Evolutionary conservation across 1,140 invertebrate species (phyloP).

Genomic region (Penaeus indicus): DNA sequence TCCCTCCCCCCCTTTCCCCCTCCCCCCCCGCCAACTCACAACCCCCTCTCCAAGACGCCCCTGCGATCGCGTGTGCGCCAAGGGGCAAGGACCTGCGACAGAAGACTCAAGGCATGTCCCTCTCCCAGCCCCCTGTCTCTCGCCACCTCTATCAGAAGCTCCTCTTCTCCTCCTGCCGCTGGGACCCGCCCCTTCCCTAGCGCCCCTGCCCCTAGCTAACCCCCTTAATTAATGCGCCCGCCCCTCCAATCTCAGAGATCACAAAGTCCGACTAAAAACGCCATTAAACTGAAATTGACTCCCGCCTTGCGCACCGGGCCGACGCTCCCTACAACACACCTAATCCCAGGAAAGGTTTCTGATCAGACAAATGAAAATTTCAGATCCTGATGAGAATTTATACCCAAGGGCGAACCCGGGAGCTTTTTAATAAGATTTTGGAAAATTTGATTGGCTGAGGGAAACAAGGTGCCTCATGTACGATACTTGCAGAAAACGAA

Average conservation of each 20-base stretch:
- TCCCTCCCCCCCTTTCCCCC: not conserved
- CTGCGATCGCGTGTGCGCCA: no score
- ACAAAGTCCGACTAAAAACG: slow-evolving; percentile 43
- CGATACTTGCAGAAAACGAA: no score
- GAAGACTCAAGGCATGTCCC: no score
- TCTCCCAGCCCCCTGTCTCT: not conserved
- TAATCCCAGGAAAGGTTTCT: slow-evolving; percentile 45
- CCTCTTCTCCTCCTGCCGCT: not conserved
- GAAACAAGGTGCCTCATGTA: not conserved
- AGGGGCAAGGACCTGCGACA: no score
- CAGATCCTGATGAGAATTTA: slow-evolving; percentile 51
- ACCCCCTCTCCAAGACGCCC: not conserved
- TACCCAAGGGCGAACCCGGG: slow-evolving; percentile 39
- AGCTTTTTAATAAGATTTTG: slow-evolving; percentile 57
- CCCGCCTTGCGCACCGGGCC: not conserved
- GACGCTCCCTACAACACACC: slow-evolving; percentile 7
- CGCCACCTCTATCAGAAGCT: not conserved
- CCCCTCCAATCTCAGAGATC: slow-evolving; percentile 40
- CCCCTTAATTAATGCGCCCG: slow-evolving; percentile 48
- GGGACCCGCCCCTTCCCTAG: no score
- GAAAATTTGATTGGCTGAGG: slow-evolving; percentile 55
- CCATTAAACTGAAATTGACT: slow-evolving; percentile 56
- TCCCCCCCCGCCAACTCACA: not conserved
- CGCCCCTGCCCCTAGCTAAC: no score
- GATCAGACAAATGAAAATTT: slow-evolving; percentile 57